Percentiles rank a stretch among this genome's conserved stretches.
These are phyloP conservation scores for Hyposmocoma kahamanoa DNA, from an alignment of 1,140 invertebrate genomes.

Conservation along the genomic window DNA sequence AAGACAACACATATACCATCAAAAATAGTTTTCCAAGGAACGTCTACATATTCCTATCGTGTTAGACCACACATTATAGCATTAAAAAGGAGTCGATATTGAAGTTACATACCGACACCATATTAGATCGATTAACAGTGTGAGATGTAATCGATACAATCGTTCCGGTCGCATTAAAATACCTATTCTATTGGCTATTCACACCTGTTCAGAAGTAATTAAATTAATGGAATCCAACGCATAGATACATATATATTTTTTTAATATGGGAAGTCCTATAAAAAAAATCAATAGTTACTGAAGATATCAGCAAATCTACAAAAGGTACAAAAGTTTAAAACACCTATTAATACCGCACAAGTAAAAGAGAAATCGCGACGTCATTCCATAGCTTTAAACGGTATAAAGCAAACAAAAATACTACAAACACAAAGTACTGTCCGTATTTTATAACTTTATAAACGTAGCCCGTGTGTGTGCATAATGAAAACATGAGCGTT, in stretches of 20 bases:
- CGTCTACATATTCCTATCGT: conserved; percentile 18
- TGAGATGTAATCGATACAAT: conserved; percentile 24
- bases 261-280: conserved; percentile 14
- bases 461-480: conserved; percentile 41
- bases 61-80: conserved; percentile 39
- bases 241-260: conserved; percentile 14
- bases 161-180: conserved; percentile 27
- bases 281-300: no score
- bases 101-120: conserved; percentile 22
- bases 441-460: conserved; percentile 55
- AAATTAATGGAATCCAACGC: conserved; percentile 14
- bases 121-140: conserved; percentile 28
- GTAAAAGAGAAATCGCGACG: conserved; percentile 35
- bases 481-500: conserved; percentile 48
- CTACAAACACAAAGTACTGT: conserved; percentile 36
- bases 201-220: conserved; percentile 24
- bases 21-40: conserved; percentile 5
- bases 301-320: no score
- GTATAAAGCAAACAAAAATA: conserved; percentile 44
- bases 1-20: conserved; percentile 15
- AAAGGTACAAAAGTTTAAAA: conserved; percentile 11
- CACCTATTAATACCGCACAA: conserved; percentile 19
- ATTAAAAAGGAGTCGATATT: conserved; percentile 24
- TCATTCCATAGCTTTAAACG: conserved; percentile 38
- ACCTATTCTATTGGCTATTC: conserved; percentile 31